phyloP scores from a whole-genome alignment of 2,888 invertebrate genomes.

The Lasioglossum malachurum region DNA sequence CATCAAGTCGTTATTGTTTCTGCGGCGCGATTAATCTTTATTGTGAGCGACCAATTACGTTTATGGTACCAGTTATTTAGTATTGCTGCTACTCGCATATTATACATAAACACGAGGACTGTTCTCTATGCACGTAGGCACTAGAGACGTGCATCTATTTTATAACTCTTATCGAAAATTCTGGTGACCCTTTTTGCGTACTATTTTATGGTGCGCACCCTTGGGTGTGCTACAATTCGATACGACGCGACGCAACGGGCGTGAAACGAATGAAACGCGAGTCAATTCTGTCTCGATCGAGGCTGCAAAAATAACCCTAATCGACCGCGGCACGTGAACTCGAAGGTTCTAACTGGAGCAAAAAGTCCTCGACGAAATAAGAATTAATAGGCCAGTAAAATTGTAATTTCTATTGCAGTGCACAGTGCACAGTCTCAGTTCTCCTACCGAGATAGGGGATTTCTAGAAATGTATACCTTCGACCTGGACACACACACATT shows the following conservation, averaged over 20 bases:
- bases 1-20: background rate
- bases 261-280: constrained; percentile 1
- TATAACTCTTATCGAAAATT: background rate
- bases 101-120: background rate
- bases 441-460: background rate
- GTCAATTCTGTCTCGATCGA: background rate
- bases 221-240: background rate
- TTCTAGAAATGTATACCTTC: background rate
- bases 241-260: background rate
- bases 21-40: background rate
- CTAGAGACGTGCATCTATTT: background rate
- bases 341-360: background rate
- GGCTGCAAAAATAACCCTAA: constrained; percentile 11
- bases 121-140: background rate
- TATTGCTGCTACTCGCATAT: background rate
- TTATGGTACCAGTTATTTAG: background rate
- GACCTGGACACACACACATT: too few relatives aligned
- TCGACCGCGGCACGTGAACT: constrained; percentile 1
- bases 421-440: background rate
- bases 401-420: background rate
- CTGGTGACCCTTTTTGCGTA: background rate
- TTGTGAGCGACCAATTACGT: background rate
- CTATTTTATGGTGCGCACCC: background rate
- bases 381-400: background rate
- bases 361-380: background rate